Evolutionary conservation across 2,888 invertebrate genomes (phyloP).

Genomic region (Muscina levida): DNA sequence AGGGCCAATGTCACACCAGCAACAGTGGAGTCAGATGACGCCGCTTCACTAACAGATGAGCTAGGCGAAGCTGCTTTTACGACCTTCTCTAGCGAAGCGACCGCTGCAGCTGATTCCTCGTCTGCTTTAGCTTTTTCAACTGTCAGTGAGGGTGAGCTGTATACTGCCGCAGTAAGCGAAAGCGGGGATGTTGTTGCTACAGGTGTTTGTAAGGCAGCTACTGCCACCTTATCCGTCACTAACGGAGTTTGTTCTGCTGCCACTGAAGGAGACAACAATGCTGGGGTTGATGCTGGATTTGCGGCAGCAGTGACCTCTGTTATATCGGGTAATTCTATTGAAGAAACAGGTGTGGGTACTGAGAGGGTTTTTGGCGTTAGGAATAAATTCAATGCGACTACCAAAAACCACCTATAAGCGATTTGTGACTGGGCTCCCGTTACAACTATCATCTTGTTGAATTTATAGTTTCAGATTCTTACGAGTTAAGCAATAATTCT

Average conservation of each 20-base stretch:
- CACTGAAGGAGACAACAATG: not conserved
- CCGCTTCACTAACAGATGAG: not conserved
- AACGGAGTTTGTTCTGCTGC: not conserved
- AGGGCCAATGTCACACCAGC: not conserved
- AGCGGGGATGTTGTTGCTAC: not conserved
- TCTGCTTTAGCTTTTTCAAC: no score
- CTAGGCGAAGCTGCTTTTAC: not conserved
- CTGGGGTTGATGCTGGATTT: slow-evolving; percentile 35
- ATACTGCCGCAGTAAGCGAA: not conserved
- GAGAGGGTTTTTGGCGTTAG: slow-evolving; percentile 13
- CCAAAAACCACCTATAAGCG: slow-evolving; percentile 33
- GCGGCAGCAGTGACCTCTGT: not conserved
- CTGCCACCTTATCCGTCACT: no score
- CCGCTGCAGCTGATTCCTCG: no score
- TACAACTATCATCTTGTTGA: slow-evolving; percentile 30
- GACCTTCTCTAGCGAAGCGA: no score
- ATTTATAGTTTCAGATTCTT: no score
- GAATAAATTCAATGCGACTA: slow-evolving; percentile 26
- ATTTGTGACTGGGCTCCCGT: slow-evolving; percentile 13
- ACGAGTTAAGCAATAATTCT: no score
- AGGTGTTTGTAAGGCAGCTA: no score
- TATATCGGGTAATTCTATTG: not conserved
- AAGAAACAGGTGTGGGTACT: not conserved
- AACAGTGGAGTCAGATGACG: not conserved
- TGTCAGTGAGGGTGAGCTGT: no score